Evolutionary conservation across 2,797 vertebrate genomes (phyloP).

Genomic region (Philypnodon macrostomus): DNA sequence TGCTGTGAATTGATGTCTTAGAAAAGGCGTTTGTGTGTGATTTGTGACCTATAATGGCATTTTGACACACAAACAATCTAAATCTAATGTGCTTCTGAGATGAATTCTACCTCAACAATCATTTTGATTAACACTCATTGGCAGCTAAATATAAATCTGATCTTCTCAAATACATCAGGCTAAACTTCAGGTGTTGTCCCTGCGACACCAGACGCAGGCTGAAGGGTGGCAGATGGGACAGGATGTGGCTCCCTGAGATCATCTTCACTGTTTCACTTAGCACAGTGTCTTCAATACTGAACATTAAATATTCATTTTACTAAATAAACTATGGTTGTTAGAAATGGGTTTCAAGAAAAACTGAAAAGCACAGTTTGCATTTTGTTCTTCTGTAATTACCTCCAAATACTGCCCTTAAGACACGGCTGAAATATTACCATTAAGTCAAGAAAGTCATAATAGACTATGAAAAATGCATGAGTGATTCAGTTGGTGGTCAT

Average conservation of each 20-base stretch:
- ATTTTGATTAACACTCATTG: no score
- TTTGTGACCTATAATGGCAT: no score
- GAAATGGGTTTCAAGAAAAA: conserved; percentile 31
- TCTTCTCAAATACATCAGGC: no score
- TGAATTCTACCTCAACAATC: no score
- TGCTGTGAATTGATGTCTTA: no score
- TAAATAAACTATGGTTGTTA: conserved; percentile 51
- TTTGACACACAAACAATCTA: no score
- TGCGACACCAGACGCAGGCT: neutral
- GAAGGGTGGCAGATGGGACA: conserved; percentile 48
- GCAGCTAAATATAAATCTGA: no score
- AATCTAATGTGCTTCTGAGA: no score
- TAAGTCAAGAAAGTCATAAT: conserved; percentile 37
- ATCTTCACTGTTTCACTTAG: conserved; percentile 29
- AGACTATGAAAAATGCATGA: conserved; percentile 25
- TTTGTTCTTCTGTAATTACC: conserved; percentile 37
- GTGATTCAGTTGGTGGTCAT: no score
- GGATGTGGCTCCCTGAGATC: conserved; percentile 33
- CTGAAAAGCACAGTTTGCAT: no score
- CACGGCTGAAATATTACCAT: conserved; percentile 22
- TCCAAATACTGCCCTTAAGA: conserved; percentile 42
- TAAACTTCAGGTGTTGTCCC: no score
- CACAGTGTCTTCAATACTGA: conserved; percentile 28
- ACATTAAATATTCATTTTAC: conserved; percentile 53
- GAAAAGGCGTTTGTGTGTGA: no score